Evolutionary conservation across 1,140 invertebrate genomes (phyloP), one percentile per base, ranked within the genome.

Genomic region (Drosophila funebris): DNA sequence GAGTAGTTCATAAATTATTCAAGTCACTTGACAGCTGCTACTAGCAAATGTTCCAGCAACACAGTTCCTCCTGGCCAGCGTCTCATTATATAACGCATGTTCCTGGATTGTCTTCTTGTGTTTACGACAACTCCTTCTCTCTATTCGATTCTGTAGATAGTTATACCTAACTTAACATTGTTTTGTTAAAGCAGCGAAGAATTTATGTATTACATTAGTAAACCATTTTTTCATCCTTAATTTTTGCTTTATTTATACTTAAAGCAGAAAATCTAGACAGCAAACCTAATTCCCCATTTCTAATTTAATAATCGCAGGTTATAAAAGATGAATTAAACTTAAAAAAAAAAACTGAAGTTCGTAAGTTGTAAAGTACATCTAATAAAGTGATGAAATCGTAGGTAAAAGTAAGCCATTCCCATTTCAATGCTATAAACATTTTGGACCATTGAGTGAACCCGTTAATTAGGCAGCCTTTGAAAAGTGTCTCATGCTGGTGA

Each of bases 11-110:
- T 85, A 85, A 85, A 85, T 85, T 85, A 87, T 87, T 82, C 82
- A 87, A 43, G 67, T 78, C 83, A 78, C 74, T 85, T 85, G 82
- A 88, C 82, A 85, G 83, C 83, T 76, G 67, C 78, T 88, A 74
- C 67, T 73, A 78, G 74, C 63, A 75, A 81, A 63, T 78, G 66
- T 76, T 54, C 31, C 24, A 43, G 37, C 9, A 36, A 58, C 20
- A 20, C 33, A 39, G 20, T 9, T 56, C 18, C n/a, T 22, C 8
- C 29, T 57, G 53, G 62, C n/a, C 62, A 52, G 6, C 60, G 36
- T 36, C 20, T 37, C 22, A 43, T 31, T 36, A 37, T 24, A 16
- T 20, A 69, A 46, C 56, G 68, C 31, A 33, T 73, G 70, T 44
- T 44, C 16, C 41, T 69, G 63, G 68, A 36, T 68, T 73, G 33